These are phyloP conservation scores for Tetramorium bicarinatum DNA, from an alignment of 2,888 invertebrate genomes.

Conservation along the genomic window DNA sequence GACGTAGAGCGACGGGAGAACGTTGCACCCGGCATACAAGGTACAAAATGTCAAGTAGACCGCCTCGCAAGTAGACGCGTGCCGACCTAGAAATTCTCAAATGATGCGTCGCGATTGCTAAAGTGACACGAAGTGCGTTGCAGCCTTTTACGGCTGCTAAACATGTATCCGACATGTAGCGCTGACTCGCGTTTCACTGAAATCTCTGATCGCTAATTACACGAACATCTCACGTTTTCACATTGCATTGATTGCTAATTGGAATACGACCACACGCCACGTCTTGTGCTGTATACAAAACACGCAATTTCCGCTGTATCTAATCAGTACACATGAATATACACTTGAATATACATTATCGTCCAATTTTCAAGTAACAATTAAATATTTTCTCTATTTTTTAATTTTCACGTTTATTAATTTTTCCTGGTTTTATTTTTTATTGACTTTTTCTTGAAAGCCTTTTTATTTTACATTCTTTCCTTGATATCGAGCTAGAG, in stretches of 20 bases:
- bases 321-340: no score
- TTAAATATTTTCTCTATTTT: neutral
- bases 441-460: neutral
- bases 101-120: conserved; percentile 40
- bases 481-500: neutral
- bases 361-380: neutral
- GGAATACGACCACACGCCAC: neutral
- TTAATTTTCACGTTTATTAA: neutral
- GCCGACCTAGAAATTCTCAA: conserved; percentile 43
- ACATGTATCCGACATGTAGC: neutral
- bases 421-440: neutral
- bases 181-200: neutral
- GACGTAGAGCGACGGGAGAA: conserved; percentile 35
- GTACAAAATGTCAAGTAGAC: conserved; percentile 67
- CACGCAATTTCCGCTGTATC: neutral
- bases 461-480: neutral
- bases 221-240: conserved; percentile 7
- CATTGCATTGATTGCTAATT: conserved; percentile 6
- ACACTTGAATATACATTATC: no score
- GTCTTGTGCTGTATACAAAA: neutral
- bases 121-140: conserved; percentile 1
- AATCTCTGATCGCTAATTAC: conserved; percentile 1
- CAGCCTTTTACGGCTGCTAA: neutral
- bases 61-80: conserved; percentile 34
- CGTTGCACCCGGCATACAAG: conserved; percentile 28